Percentiles rank a stretch among this genome's conserved stretches.
These are phyloP conservation scores for Apocheima hispidaria DNA, from an alignment of 2,888 invertebrate genomes.

Conservation along the genomic window DNA sequence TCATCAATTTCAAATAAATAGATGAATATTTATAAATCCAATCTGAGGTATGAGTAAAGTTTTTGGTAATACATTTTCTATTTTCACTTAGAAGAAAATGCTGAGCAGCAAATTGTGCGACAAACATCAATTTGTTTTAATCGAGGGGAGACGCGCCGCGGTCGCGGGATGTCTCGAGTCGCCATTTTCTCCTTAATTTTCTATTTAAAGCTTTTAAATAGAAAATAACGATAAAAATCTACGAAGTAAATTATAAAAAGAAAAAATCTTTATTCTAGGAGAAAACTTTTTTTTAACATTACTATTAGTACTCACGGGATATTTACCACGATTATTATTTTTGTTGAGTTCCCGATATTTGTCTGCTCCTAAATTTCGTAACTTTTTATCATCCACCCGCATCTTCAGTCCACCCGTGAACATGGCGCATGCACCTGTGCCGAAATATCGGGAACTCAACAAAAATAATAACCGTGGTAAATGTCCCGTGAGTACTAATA, in stretches of 20 bases:
- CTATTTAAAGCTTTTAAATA: conserved; percentile 1
- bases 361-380: no score
- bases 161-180: background rate
- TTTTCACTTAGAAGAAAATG: background rate
- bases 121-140: conserved; percentile 10
- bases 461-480: no score
- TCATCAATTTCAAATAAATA: no score
- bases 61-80: conserved; percentile 1
- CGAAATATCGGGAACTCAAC: no score
- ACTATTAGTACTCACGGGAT: background rate
- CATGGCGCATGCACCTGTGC: no score
- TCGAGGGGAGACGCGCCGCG: conserved; percentile 1
- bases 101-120: background rate
- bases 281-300: background rate
- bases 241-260: background rate
- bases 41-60: background rate
- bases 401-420: no score
- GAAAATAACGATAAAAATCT: background rate
- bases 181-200: conserved; percentile 1
- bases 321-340: no score
- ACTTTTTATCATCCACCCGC: no score
- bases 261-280: background rate
- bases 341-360: no score
- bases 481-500: no score
- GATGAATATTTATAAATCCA: no score